Conservation (phyloP, 2,113 vertebrate genomes). For the Vimba vimba region DNA sequence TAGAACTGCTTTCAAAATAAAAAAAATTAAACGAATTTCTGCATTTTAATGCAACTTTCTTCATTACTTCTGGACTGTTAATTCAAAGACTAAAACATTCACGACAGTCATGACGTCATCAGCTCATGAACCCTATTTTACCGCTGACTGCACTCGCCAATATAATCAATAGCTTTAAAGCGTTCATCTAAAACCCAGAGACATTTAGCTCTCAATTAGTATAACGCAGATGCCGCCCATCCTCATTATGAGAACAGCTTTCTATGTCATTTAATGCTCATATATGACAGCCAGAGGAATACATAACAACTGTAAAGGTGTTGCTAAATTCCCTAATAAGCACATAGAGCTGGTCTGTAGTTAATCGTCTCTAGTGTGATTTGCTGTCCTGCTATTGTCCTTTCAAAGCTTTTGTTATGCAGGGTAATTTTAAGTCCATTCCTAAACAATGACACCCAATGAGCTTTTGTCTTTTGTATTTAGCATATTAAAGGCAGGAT, state of each 20-base stretch:
- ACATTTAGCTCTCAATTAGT: constrained; percentile 69
- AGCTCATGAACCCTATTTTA: too few relatives aligned
- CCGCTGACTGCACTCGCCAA: neutral
- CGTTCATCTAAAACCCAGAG: neutral
- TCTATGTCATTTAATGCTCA: neutral
- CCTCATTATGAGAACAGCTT: neutral
- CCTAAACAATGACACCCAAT: neutral
- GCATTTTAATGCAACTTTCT: neutral
- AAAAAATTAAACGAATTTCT: neutral
- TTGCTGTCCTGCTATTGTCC: neutral
- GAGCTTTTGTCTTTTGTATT: constrained; percentile 9
- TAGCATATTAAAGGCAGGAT: neutral
- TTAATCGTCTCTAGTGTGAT: neutral
- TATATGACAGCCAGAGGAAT: neutral
- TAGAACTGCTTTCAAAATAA: neutral
- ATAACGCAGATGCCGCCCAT: constrained; percentile 43
- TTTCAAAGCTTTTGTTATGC: constrained; percentile 51
- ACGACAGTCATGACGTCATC: constrained; percentile 38
- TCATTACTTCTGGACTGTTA: neutral
- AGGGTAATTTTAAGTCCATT: neutral
- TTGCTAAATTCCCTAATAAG: neutral
- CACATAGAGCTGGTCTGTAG: neutral
- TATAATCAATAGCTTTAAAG: constrained; percentile 48
- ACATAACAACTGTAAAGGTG: neutral
- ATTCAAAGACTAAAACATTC: neutral